These are phyloP conservation scores for Aviceda cuculoides DNA, from an alignment of 2,797 vertebrate genomes.

Conservation along the genomic window DNA sequence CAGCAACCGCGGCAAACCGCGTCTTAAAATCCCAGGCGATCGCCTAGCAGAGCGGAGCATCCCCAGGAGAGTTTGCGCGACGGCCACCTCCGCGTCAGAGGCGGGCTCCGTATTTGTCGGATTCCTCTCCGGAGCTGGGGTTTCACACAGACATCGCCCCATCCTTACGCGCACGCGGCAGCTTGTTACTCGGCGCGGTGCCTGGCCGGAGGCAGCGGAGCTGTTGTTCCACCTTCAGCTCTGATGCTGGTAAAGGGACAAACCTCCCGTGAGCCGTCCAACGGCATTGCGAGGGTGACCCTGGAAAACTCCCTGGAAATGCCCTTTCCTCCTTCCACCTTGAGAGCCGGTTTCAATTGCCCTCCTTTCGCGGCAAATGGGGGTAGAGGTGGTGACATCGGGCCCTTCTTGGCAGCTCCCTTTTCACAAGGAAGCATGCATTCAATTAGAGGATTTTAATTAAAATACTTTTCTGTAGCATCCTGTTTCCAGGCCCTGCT, in stretches of 20 bases:
- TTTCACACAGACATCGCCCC: background rate
- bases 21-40: background rate
- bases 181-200: background rate
- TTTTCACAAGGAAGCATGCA: slow-evolving; percentile 77
- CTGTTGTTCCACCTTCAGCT: background rate
- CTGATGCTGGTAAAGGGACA: background rate
- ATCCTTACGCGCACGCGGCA: background rate
- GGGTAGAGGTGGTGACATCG: slow-evolving; percentile 74
- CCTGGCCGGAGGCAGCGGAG: background rate
- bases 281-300: background rate
- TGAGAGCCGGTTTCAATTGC: slow-evolving; percentile 69
- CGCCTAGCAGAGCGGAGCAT: background rate
- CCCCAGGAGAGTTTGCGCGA: background rate
- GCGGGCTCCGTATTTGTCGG: background rate
- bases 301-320: slow-evolving; percentile 34
- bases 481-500: slow-evolving; percentile 79
- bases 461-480: slow-evolving; percentile 84
- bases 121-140: background rate
- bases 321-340: slow-evolving; percentile 12
- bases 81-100: background rate
- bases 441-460: slow-evolving; percentile 84
- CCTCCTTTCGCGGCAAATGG: slow-evolving; percentile 47
- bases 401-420: slow-evolving; percentile 67
- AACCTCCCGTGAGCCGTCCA: background rate
- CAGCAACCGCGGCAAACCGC: background rate